Percentiles rank a stretch among this genome's conserved stretches.
Conservation (phyloP, 2,888 invertebrate genomes). For the Ophion costatus region DNA sequence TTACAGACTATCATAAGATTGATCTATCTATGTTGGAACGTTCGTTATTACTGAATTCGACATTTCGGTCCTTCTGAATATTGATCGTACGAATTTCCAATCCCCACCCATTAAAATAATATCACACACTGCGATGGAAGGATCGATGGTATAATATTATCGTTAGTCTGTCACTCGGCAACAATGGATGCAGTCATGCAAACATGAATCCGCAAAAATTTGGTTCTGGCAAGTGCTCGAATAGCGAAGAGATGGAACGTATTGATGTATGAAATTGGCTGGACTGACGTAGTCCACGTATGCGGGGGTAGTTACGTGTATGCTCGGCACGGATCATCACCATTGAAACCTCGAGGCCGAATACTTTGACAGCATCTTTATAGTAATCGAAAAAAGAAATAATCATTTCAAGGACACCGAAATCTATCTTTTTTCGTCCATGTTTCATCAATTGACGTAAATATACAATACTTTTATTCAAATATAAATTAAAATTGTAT, state of each 20-base stretch:
- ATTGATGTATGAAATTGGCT: constrained; percentile 1
- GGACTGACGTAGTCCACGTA: neutral
- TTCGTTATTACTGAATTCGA: too few relatives aligned
- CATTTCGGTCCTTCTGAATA: too few relatives aligned
- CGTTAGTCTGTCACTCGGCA: constrained; percentile 4
- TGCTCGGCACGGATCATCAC: neutral
- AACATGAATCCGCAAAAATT: neutral
- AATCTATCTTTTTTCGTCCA: too few relatives aligned
- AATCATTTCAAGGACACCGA: neutral
- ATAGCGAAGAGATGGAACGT: neutral
- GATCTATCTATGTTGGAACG: too few relatives aligned
- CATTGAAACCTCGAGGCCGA: neutral
- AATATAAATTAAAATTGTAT: too few relatives aligned
- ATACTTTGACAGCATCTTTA: neutral
- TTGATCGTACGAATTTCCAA: too few relatives aligned
- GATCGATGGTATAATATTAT: neutral
- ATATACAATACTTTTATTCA: too few relatives aligned
- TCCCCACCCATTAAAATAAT: too few relatives aligned
- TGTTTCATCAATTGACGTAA: too few relatives aligned
- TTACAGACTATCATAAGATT: too few relatives aligned
- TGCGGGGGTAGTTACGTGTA: neutral
- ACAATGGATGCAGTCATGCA: constrained; percentile 1
- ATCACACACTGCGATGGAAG: neutral
- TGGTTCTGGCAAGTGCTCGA: neutral
- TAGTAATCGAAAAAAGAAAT: neutral